Percentiles rank a stretch among this genome's conserved stretches.
Conservation (phyloP, 2,113 vertebrate genomes). For the Hypomesus transpacificus region DNA sequence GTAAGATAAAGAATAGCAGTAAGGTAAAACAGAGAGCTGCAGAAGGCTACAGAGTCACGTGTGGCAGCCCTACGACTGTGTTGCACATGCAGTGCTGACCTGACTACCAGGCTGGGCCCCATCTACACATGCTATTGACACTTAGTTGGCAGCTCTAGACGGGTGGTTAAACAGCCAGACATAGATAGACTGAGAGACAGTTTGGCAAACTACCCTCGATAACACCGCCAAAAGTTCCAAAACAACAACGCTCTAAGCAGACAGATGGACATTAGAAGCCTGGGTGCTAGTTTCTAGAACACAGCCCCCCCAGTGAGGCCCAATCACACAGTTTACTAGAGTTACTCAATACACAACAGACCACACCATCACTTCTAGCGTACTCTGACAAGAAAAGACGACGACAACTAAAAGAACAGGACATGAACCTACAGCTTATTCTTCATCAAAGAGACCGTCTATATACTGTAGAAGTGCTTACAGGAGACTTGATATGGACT, state of each 20-base stretch:
- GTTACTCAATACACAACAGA: slow-evolving; percentile 2
- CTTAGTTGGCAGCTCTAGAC: not conserved
- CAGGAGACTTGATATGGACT: slow-evolving; percentile 40
- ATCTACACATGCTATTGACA: slow-evolving; percentile 18
- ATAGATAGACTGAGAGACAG: not conserved
- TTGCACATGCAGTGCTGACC: slow-evolving; percentile 23
- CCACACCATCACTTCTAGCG: not conserved
- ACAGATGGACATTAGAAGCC: too few species aligned
- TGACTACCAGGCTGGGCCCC: not conserved
- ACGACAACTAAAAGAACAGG: slow-evolving; percentile 6
- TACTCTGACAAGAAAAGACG: slow-evolving; percentile 25
- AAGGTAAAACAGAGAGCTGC: slow-evolving; percentile 58
- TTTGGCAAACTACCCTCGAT: not conserved
- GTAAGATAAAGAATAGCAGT: slow-evolving; percentile 71
- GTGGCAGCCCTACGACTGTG: slow-evolving; percentile 26
- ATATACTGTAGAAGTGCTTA: slow-evolving; percentile 61
- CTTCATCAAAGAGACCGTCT: slow-evolving; percentile 38
- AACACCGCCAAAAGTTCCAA: too few species aligned
- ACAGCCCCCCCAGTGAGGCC: too few species aligned
- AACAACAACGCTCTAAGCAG: too few species aligned
- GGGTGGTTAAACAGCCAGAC: not conserved
- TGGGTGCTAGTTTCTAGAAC: too few species aligned
- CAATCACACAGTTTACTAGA: not conserved
- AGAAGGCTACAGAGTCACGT: slow-evolving; percentile 66
- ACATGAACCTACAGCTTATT: slow-evolving; percentile 62